Evolutionary conservation across 2,797 vertebrate species (phyloP), one percentile per base, ranked within the genome.

Genomic region (Trachurus trachurus): DNA sequence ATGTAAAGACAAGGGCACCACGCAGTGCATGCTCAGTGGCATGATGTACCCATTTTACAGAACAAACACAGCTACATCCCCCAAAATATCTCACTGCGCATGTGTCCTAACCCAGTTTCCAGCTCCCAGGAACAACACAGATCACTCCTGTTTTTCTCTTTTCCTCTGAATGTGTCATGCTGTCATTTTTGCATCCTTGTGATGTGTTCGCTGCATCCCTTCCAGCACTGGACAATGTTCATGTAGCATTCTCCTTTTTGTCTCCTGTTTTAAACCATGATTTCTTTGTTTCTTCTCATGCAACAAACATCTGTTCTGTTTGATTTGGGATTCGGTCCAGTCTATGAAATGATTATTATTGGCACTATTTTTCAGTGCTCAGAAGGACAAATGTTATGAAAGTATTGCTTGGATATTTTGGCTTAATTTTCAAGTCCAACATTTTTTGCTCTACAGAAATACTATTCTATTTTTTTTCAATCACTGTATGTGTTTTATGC

Each of bases 91-190:
- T 62, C 67, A 66, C 60, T 69, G 80, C 56, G 68, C 77, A 84
- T 74, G 69, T 74, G 69, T 75, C 37, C 63, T 80, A 73, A 74
- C 66, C 78, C 44, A 83, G 31, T 71, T 83, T 83, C 21, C 65
- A 53, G 67, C 82, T 71, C 50, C 11, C 26, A 67, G 47, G n/a
- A 45, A 71, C 52, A 42, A 62, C 59, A 31, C 29, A 26, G 17
- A 66, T 63, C 52, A 5, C 40, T 83, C 45, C 66, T 63, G 44
- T 58, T 63, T 21, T 11, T 31, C 60, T 67, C 26, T 59, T 39
- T 42, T 37, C 31, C 52, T 64, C 60, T 68, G 15, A 80, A 73
- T 66, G 62, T 72, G 64, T 83, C 72, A 17, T 4, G 5, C 64
- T 68, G 59, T 76, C 39, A 53, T 26, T 62, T 86, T 21, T 53